Evolutionary conservation across 2,888 invertebrate species (phyloP).

Genomic region (Acanthococcus lagerstroemiae): DNA sequence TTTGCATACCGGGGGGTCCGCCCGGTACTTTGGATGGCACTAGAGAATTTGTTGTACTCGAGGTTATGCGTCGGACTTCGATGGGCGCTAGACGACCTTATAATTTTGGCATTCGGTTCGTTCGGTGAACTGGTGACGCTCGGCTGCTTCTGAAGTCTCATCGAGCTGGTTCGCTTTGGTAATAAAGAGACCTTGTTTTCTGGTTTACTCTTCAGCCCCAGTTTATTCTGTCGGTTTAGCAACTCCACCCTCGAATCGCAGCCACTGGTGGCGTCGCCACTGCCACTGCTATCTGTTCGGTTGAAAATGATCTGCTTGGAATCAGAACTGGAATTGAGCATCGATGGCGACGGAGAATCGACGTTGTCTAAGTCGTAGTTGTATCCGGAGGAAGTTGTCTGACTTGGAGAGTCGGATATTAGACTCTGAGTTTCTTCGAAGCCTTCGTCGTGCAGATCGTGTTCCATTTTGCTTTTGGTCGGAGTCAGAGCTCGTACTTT

Average conservation of each 20-base stretch:
- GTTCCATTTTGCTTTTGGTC: conserved; percentile 46
- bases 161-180: conserved; percentile 29
- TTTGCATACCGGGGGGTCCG: conserved; percentile 16
- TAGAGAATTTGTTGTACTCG: background rate
- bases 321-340: conserved; percentile 2
- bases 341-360: conserved; percentile 40
- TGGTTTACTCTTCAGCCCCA: conserved; percentile 1
- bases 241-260: conserved; percentile 10
- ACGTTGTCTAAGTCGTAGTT: conserved; percentile 54
- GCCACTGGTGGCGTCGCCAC: conserved; percentile 41
- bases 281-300: conserved; percentile 45
- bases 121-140: background rate
- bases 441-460: conserved; percentile 75
- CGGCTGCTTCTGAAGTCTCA: conserved; percentile 35
- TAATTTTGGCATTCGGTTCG: background rate
- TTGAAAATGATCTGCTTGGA: conserved; percentile 26
- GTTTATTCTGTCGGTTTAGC: conserved; percentile 4
- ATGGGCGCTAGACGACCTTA: background rate
- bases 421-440: conserved; percentile 83
- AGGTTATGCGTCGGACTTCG: background rate
- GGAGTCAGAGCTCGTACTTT: conserved; percentile 46
- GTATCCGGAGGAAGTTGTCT: conserved; percentile 68
- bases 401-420: conserved; percentile 75
- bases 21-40: background rate
- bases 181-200: conserved; percentile 16